Conservation (phyloP, 2,888 invertebrate species). For the Drosophila nr. perissopoda region DNA sequence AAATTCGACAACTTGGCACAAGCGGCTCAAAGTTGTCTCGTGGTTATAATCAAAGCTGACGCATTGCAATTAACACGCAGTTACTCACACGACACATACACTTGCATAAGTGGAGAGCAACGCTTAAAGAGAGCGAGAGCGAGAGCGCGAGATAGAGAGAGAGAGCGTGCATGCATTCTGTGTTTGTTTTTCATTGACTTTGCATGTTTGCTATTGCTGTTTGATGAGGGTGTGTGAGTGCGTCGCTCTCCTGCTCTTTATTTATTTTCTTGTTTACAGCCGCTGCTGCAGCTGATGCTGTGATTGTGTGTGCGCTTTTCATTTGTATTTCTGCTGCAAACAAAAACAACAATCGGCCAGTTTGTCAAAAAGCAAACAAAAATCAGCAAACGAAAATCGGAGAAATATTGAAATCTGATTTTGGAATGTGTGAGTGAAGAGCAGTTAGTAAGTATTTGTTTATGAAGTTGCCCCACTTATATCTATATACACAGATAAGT, state of each 20-base stretch:
- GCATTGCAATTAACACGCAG: conserved; percentile 65
- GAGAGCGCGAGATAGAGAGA: background rate
- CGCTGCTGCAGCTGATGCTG: conserved; percentile 34
- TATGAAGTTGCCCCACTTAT: background rate
- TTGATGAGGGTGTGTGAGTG: conserved; percentile 10
- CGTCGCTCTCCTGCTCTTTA: conserved; percentile 9
- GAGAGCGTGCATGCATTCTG: conserved; percentile 9
- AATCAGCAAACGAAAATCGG: conserved; percentile 14
- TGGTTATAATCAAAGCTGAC: conserved; percentile 60
- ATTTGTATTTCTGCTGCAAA: conserved; percentile 30
- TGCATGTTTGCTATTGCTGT: conserved; percentile 43
- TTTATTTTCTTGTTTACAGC: conserved; percentile 18
- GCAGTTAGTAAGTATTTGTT: background rate
- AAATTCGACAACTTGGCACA: background rate
- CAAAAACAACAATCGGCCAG: conserved; percentile 24
- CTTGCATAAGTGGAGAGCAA: conserved; percentile 10
- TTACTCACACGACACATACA: conserved; percentile 17
- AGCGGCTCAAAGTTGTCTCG: conserved; percentile 23
- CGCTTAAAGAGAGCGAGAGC: background rate
- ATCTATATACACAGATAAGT: background rate
- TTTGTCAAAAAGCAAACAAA: conserved; percentile 24
- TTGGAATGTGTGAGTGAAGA: background rate
- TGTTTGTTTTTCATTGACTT: conserved; percentile 40
- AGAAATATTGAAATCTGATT: background rate
- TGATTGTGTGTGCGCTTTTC: conserved; percentile 11